Conservation (phyloP, 2,888 invertebrate species). For the Zelleria hepariella region DNA sequence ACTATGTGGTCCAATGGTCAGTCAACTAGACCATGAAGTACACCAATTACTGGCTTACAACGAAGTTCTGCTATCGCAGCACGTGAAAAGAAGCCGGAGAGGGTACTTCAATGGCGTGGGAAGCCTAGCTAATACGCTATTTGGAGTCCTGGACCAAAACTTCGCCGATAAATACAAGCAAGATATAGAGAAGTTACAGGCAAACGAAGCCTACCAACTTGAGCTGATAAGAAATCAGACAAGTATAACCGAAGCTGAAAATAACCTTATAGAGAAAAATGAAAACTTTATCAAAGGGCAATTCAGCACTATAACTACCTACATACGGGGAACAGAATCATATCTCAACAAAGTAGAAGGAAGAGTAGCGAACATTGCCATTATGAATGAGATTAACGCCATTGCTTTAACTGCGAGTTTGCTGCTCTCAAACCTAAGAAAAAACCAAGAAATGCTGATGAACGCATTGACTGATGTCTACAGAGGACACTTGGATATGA, state of each 20-base stretch:
- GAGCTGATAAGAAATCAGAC: not conserved
- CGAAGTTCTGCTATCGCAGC: not conserved
- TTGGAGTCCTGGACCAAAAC: not conserved
- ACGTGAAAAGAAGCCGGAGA: not conserved
- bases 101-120: not conserved
- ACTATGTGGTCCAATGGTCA: not conserved
- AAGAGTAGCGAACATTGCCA: too few relatives aligned
- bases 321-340: too few relatives aligned
- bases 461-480: too few relatives aligned
- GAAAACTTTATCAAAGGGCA: conserved; percentile 12
- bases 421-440: too few relatives aligned
- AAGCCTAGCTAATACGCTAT: not conserved
- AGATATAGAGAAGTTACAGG: not conserved
- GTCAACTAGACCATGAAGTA: not conserved
- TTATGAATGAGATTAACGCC: too few relatives aligned
- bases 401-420: too few relatives aligned
- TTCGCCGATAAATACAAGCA: not conserved
- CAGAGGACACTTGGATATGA: too few relatives aligned
- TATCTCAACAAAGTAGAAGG: too few relatives aligned
- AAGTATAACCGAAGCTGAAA: not conserved
- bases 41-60: not conserved
- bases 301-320: too few relatives aligned
- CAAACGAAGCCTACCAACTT: not conserved
- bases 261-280: not conserved
- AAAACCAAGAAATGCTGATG: too few relatives aligned